Base-by-base conservation (phyloP, 2,113 vertebrate genomes). In the Chloroceryle aenea region DNA sequence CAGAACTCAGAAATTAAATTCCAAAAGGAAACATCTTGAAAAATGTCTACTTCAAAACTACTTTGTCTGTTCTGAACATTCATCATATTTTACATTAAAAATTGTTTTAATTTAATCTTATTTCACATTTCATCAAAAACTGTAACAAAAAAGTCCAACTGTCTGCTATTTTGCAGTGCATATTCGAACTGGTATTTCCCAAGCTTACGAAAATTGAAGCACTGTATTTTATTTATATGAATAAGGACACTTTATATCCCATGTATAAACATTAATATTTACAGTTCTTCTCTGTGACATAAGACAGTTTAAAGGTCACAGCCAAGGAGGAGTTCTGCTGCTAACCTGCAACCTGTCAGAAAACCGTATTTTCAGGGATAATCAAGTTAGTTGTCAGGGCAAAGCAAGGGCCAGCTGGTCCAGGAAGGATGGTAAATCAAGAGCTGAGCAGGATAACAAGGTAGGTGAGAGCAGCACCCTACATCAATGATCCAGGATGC, bases 161-260 rank as follows among this genome's bases (percentile, higher is more conserved):
- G 87, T 45, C 30, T 80, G 26, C 62, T 87, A 30, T 56, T 87
- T 85, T 75, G 32, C 32, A 85, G 89, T 48, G 6, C n/a, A 22
- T 48, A 77, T 91, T 67, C 87, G 63, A 87, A 80, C 66, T 52
- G 53, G 30, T 45, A 85, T 94, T 91, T 80, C 63, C 45, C 53
- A 36, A 85, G 71, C 26, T 87, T 85, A 62, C 55, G 18, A 92
- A 90, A 93, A 95, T 61, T 1, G 1, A 69, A 85, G 36, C 13
- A 87, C 7, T 80, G 25, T 5, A 18, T 69, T 94, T 94, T 82
- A 63, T 5, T 85, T 75, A 27, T 10, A 86, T 81, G 52, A 84
- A 42, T 52, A 93, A 87, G n/a, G 14, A 68, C 61, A 30, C 10
- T 94, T n/a, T 78, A 27, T 66, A 71, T 47, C 12, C 12, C 29